Percentiles rank a stretch among this genome's conserved stretches.
These are phyloP conservation scores for Turritopsis rubra DNA, from an alignment of 30 jellyfish, hydroid and myxozoan genomes.

Conservation along the genomic window DNA sequence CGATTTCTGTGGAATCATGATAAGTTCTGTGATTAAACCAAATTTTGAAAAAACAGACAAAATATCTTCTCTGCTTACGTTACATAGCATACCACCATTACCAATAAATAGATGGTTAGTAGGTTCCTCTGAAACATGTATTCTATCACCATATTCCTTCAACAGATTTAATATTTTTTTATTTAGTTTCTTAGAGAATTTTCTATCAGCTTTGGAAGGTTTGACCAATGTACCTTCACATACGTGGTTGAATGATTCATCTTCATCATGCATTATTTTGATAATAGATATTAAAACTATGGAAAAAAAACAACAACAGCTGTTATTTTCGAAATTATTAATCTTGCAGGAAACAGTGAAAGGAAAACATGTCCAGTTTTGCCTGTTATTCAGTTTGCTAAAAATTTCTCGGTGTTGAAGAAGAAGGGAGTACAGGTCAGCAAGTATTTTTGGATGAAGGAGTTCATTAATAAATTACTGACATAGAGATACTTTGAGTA, in stretches of 20 bases:
- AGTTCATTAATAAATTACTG: no score
- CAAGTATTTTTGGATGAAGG: no score
- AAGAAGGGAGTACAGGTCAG: no score
- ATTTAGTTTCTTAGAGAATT: constrained; percentile 54
- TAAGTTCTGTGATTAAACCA: constrained; percentile 51
- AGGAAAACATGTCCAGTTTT: no score
- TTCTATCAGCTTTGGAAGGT: constrained; percentile 49
- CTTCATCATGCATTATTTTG: neutral
- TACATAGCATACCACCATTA: constrained; percentile 87
- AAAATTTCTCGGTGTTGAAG: no score
- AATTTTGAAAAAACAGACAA: constrained; percentile 38
- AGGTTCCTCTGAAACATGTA: constrained; percentile 50
- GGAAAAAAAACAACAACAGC: no score
- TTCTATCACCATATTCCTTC: constrained; percentile 33
- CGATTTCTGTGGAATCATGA: constrained; percentile 67
- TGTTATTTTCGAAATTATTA: no score
- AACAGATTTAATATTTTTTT: constrained; percentile 43
- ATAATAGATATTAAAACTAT: no score
- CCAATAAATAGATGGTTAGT: constrained; percentile 72
- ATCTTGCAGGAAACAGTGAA: no score
- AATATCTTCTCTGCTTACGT: constrained; percentile 50
- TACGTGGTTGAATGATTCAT: neutral
- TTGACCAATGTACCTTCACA: constrained; percentile 2
- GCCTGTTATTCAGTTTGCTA: no score
- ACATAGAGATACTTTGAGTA: no score